Evolutionary conservation across 2,888 invertebrate species (phyloP), one percentile per base, ranked within the genome.

Genomic region (Apeira syringaria): DNA sequence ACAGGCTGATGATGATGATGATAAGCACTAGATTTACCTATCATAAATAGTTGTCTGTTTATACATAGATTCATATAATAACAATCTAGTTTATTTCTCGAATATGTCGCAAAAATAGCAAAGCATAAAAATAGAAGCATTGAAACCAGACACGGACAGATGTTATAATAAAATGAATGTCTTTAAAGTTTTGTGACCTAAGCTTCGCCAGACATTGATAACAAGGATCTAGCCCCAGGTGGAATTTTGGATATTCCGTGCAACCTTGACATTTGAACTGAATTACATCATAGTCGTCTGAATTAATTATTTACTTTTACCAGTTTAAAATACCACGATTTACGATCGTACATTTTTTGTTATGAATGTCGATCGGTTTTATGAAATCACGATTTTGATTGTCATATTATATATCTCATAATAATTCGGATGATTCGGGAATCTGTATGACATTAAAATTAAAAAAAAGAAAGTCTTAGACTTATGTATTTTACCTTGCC

Each of bases 261-360:
- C 24, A 53, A 13, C 53, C 59, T 62, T 61, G 56, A 60, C 59
- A 62, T 63, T 61, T 10, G 41, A 50, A 50, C 38, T 34, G 42
- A 2, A 27, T 59, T 51, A 54, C 42, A 49, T 51, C 46, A 52
- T 35, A 52, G 13, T 37, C 17, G 33, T 33, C 31, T 47, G 47
- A 34, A 43, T 57, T 53, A 56, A 55, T 53, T 43, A 54, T 50
- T 48, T 49, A 56, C 52, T 59, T 62, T 59, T 43, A 47, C 48
- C 17, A 18, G 39, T 56, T 59, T 15, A 12, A 42, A 53, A 58
- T 32, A 50, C 41, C 47, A 44, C n/a, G 40, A 20, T 54, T 53
- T 45, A 52, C 47, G 57, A 59, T 50, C 53, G 34, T 28, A 38
- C 40, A 37, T 54, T 46, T 47, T 35, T 29, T 43, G 47, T 39